These are phyloP conservation scores for Ips nitidus DNA, from an alignment of 1,140 invertebrate species.

Conservation along the genomic window DNA sequence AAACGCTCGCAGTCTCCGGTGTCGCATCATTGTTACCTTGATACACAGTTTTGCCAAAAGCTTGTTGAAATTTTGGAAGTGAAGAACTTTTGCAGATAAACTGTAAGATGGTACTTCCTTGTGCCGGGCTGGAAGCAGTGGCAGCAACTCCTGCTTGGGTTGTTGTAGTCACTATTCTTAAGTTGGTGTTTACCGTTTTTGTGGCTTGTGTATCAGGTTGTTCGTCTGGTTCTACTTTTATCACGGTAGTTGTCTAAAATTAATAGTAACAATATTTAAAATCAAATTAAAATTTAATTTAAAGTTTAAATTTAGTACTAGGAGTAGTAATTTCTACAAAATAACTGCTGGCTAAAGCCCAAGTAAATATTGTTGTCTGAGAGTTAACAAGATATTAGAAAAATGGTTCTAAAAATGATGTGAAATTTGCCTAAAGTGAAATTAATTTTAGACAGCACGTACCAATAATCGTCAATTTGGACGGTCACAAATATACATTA, in stretches of 20 bases:
- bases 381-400: too few relatives aligned
- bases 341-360: too few relatives aligned
- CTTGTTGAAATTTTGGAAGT: conserved; percentile 77
- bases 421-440: too few relatives aligned
- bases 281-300: background rate
- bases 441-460: too few relatives aligned
- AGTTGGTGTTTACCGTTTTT: conserved; percentile 26
- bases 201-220: conserved; percentile 15
- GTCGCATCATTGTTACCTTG: conserved; percentile 46
- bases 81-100: conserved; percentile 61
- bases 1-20: conserved; percentile 11
- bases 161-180: conserved; percentile 34
- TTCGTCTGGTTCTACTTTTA: conserved; percentile 29
- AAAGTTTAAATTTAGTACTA: too few relatives aligned
- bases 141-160: conserved; percentile 19
- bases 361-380: too few relatives aligned
- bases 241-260: conserved; percentile 29
- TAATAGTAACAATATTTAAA: conserved; percentile 6
- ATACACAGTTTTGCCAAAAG: conserved; percentile 68
- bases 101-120: conserved; percentile 48
- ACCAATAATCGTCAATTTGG: too few relatives aligned
- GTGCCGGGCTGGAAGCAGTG: conserved; percentile 30
- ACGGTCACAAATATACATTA: too few relatives aligned
- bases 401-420: too few relatives aligned
- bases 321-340: too few relatives aligned